These are phyloP conservation scores for Hydropotes inermis DNA, from an alignment of 2,113 vertebrate genomes.

Conservation along the genomic window DNA sequence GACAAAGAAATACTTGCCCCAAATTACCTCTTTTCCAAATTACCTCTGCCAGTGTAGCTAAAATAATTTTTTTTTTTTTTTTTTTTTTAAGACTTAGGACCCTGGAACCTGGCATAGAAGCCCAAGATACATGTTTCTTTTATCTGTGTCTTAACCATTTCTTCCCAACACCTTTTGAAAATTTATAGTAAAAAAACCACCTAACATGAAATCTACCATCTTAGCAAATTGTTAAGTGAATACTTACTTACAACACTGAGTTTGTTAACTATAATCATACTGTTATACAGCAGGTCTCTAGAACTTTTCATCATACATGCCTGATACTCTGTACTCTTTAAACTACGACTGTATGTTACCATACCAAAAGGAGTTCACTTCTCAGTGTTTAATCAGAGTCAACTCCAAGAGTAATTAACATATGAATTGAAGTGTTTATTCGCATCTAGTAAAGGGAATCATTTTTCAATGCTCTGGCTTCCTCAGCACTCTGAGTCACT, in stretches of 20 bases:
- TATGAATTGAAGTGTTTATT: background rate
- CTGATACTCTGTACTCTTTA: background rate
- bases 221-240: background rate
- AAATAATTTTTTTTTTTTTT: background rate
- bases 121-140: background rate
- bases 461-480: background rate
- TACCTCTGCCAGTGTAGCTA: background rate
- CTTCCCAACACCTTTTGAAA: background rate
- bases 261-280: background rate
- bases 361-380: background rate
- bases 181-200: background rate
- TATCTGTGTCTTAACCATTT: background rate
- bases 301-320: background rate
- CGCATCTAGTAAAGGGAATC: background rate
- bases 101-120: background rate
- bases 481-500: background rate
- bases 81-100: background rate
- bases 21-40: background rate
- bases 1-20: background rate
- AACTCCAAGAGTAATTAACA: background rate
- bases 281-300: background rate
- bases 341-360: background rate
- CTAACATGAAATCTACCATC: background rate
- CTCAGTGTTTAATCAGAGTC: background rate
- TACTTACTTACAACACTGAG: background rate